These are phyloP conservation scores for Macropus fuliginosus DNA, from an alignment of 2,797 vertebrate genomes.

Conservation along the genomic window DNA sequence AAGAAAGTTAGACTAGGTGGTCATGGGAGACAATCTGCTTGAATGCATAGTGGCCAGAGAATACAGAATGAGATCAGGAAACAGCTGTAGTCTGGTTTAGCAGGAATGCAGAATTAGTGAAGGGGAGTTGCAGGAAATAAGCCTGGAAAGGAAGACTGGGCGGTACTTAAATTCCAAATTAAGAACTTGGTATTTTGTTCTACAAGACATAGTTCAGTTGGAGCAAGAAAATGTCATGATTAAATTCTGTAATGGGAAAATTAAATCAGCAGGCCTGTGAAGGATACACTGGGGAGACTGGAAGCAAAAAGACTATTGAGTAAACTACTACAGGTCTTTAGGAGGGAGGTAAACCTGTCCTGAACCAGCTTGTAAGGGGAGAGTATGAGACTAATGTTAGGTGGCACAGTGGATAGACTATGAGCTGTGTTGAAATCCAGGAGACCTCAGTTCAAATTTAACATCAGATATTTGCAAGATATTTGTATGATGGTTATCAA, in stretches of 20 bases:
- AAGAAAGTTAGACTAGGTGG: neutral
- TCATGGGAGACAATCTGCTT: neutral
- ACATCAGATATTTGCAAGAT: neutral
- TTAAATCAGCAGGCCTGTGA: neutral
- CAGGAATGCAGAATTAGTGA: neutral
- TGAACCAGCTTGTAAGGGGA: neutral
- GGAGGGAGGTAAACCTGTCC: neutral
- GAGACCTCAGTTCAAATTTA: neutral
- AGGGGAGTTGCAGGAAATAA: neutral
- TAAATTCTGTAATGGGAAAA: neutral
- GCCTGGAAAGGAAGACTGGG: neutral
- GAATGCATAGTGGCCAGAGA: neutral
- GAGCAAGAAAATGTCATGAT: neutral
- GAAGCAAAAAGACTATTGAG: neutral
- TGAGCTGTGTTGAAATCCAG: neutral
- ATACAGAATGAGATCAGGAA: neutral
- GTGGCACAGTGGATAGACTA: neutral
- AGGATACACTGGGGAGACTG: neutral
- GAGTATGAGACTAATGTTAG: neutral
- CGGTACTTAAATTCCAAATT: neutral
- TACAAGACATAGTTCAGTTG: neutral
- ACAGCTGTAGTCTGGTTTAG: neutral
- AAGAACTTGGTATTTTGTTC: neutral
- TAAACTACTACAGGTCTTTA: neutral
- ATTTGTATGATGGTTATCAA: neutral